Conservation (phyloP, 2,888 invertebrate species). For the Ennomos quercinarius region DNA sequence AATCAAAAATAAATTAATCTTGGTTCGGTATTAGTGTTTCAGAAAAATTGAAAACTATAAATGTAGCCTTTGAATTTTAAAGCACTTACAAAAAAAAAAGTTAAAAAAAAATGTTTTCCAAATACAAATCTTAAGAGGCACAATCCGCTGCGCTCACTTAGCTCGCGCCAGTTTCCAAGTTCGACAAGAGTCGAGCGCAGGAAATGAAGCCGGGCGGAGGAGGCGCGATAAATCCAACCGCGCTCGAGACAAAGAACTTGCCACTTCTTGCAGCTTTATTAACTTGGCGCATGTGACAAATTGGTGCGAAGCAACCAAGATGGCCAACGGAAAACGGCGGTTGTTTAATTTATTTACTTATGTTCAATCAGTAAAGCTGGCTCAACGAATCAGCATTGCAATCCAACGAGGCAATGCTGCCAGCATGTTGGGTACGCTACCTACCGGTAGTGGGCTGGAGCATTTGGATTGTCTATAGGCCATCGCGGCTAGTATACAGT, state of each 20-base stretch:
- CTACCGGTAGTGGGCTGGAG: too few species aligned
- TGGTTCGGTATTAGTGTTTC: too few species aligned
- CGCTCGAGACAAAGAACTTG: conserved; percentile 71
- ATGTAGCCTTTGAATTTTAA: too few species aligned
- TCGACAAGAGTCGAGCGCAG: conserved; percentile 80
- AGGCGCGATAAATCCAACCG: conserved; percentile 69
- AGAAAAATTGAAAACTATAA: too few species aligned
- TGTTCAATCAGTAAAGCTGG: neutral
- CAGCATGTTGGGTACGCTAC: too few species aligned
- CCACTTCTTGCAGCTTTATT: conserved; percentile 77
- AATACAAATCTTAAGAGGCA: conserved; percentile 17
- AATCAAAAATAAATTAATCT: too few species aligned
- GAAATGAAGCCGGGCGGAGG: conserved; percentile 79
- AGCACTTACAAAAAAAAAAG: too few species aligned
- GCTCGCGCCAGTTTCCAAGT: conserved; percentile 53
- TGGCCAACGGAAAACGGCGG: conserved; percentile 46
- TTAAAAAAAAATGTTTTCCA: too few species aligned
- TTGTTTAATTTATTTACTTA: conserved; percentile 4
- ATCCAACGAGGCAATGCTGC: too few species aligned
- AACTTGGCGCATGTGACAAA: conserved; percentile 70
- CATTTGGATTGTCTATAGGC: too few species aligned
- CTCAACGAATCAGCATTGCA: too few species aligned
- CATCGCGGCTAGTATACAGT: too few species aligned
- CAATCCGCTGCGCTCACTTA: conserved; percentile 37
- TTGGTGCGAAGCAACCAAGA: conserved; percentile 52